Conservation (phyloP, 2,797 vertebrate species). For the Oryzias dopingdopingensis region DNA sequence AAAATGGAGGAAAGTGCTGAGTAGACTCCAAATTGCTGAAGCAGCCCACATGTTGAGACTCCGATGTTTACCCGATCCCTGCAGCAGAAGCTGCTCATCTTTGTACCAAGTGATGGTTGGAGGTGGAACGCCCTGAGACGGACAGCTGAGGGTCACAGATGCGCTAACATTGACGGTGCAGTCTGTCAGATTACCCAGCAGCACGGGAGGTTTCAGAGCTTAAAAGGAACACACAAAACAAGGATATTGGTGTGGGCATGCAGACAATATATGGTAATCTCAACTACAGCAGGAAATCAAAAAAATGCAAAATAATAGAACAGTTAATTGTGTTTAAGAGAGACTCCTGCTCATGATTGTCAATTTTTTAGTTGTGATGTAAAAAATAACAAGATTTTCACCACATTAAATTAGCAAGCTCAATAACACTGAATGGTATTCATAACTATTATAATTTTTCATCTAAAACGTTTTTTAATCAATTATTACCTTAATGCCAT, state of each 20-base stretch:
- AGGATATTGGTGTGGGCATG: background rate
- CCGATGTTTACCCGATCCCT: slow-evolving; percentile 83
- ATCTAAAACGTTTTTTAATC: too few relatives aligned
- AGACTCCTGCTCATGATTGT: too few relatives aligned
- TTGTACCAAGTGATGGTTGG: slow-evolving; percentile 92
- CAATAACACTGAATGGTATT: too few relatives aligned
- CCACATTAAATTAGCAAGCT: too few relatives aligned
- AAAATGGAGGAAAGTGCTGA: slow-evolving; percentile 6
- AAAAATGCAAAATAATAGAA: too few relatives aligned
- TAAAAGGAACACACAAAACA: slow-evolving; percentile 22
- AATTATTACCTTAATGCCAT: too few relatives aligned
- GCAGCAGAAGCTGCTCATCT: slow-evolving; percentile 81
- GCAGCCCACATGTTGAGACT: background rate
- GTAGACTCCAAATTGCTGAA: background rate
- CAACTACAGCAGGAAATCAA: too few relatives aligned
- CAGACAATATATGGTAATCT: too few relatives aligned
- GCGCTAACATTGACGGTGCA: slow-evolving; percentile 85
- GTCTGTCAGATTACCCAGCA: slow-evolving; percentile 83
- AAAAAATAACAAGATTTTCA: too few relatives aligned
- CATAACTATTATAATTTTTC: too few relatives aligned
- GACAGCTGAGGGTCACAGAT: slow-evolving; percentile 85
- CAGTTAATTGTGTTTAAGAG: too few relatives aligned
- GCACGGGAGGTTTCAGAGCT: slow-evolving; percentile 86
- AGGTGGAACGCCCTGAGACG: slow-evolving; percentile 79
- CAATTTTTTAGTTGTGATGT: too few relatives aligned